phyloP scores from a whole-genome alignment of 2,113 vertebrate genomes.

The Rhombomys opimus region DNA sequence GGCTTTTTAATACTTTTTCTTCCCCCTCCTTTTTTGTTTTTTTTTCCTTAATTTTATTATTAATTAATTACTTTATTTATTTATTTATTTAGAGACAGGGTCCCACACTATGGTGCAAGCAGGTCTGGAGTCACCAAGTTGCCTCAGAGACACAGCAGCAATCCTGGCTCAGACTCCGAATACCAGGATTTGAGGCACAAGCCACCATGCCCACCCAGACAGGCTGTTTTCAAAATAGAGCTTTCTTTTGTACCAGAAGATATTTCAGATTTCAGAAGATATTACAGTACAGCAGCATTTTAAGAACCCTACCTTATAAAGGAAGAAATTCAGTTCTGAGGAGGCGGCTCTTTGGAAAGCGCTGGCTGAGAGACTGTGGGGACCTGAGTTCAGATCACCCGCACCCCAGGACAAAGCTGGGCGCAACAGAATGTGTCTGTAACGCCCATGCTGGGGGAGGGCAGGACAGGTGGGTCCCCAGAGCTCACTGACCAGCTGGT shows the following conservation, averaged over 20 bases:
- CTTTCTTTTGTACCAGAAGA: background rate
- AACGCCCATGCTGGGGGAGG: background rate
- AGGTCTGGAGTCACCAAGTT: too few species aligned
- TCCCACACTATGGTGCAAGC: too few species aligned
- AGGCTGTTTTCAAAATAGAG: background rate
- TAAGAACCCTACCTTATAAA: slow-evolving; percentile 22
- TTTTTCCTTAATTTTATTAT: background rate
- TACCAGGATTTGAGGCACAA: background rate
- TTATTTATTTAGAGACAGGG: background rate
- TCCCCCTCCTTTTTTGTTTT: background rate
- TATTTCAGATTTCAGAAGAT: too few species aligned
- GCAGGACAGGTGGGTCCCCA: background rate
- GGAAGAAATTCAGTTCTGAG: background rate
- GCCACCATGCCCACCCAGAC: background rate
- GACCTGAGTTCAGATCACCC: background rate
- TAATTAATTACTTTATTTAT: background rate
- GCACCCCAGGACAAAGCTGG: background rate
- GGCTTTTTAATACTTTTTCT: too few species aligned
- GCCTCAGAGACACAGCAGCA: background rate
- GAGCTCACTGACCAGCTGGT: background rate
- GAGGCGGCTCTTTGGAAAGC: background rate
- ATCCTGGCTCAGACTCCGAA: background rate
- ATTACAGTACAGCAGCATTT: background rate
- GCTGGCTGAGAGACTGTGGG: background rate
- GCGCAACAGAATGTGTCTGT: background rate